phyloP scores from a whole-genome alignment of 1,140 invertebrate species.

The Danaus melanippus region DNA sequence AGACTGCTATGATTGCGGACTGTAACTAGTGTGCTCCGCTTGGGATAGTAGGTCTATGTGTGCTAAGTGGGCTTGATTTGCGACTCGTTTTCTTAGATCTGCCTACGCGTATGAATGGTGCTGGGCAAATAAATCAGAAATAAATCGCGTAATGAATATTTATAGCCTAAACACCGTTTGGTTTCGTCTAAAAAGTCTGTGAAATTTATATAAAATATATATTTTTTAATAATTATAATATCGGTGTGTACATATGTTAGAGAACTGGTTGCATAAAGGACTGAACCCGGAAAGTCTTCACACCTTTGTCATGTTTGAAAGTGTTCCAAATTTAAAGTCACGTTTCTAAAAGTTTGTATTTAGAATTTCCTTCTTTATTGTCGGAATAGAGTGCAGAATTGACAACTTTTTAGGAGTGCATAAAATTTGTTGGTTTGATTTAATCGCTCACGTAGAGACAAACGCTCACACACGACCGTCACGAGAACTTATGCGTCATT shows the following conservation, averaged over 20 bases:
- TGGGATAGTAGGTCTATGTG: constrained; percentile 30
- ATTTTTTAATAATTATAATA: too few species aligned
- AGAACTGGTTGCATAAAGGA: too few species aligned
- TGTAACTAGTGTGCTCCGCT: constrained; percentile 28
- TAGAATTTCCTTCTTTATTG: constrained; percentile 15
- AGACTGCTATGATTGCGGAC: constrained; percentile 38
- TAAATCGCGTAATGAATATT: constrained; percentile 21
- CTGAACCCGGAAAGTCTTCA: constrained; percentile 15
- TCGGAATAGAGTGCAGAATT: constrained; percentile 32
- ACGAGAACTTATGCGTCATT: constrained; percentile 37
- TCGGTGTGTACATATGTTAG: too few species aligned
- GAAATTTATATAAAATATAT: too few species aligned
- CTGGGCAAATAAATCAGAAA: constrained; percentile 19
- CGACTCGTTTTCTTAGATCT: constrained; percentile 29
- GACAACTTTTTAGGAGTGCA: constrained; percentile 11
- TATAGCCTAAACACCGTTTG: constrained; percentile 9
- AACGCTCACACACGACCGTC: constrained; percentile 38
- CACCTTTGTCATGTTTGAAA: constrained; percentile 29
- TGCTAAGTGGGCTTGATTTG: constrained; percentile 47
- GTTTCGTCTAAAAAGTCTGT: constrained; percentile 3
- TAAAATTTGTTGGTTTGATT: constrained; percentile 34
- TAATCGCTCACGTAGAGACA: constrained; percentile 49
- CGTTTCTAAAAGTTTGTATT: constrained; percentile 20
- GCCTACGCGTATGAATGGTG: constrained; percentile 29
- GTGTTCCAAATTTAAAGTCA: constrained; percentile 48